phyloP scores from a whole-genome alignment of 2,113 vertebrate species.

The Rhabdomys dilectus region DNA sequence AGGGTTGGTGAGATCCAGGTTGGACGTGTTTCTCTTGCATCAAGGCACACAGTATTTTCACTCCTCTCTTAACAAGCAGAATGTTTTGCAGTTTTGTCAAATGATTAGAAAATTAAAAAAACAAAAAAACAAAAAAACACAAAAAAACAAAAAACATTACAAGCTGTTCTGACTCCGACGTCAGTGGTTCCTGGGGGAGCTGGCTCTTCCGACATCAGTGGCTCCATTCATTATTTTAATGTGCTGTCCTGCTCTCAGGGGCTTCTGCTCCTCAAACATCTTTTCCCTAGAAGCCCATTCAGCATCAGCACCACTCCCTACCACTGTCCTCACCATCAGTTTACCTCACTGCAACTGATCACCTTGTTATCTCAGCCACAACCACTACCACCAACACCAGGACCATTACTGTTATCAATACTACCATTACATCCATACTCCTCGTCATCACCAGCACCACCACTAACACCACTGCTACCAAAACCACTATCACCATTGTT shows the following conservation, averaged over 20 bases:
- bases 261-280: background rate
- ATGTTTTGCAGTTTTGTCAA: background rate
- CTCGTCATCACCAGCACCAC: background rate
- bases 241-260: too few species aligned
- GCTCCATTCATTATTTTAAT: accelerated
- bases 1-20: background rate
- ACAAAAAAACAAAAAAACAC: too few species aligned
- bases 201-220: too few species aligned
- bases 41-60: too few species aligned
- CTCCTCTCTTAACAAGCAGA: too few species aligned
- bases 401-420: too few species aligned
- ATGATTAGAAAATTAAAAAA: background rate
- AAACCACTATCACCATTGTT: background rate
- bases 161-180: background rate
- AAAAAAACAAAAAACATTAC: too few species aligned
- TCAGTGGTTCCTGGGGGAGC: background rate
- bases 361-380: too few species aligned
- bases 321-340: background rate
- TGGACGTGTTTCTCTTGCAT: background rate
- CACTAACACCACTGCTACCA: too few species aligned
- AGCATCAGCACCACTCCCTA: background rate
- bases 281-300: too few species aligned
- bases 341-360: too few species aligned
- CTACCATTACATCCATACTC: background rate
- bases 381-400: background rate